Base-by-base conservation (phyloP, 1,140 invertebrate species). In the Cotesia glomerata region DNA sequence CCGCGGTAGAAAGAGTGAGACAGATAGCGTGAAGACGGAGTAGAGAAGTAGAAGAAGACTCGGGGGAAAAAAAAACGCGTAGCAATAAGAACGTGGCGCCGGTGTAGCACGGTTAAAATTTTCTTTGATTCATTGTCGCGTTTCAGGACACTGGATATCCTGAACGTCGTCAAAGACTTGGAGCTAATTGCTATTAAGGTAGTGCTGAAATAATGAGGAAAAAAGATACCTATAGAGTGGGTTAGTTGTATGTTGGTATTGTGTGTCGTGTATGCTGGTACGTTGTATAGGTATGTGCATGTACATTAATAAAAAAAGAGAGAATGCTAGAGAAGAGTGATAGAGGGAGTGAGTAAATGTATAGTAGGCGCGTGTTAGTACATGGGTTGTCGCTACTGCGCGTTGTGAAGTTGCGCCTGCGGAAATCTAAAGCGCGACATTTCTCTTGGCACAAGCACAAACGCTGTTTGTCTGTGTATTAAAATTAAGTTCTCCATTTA, bases 371-470 rank as follows among this genome's bases (percentile, higher is more conserved):
- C 16, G 49, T 45, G 63, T 51, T 49, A 51, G 59, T 62, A n/a
- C 13, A 32, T 35, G 26, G 11, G n/a, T 26, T 65, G 39, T 49
- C 39, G 63, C 18, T 16, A 36, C 16, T 65, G 63, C 16, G 65
- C 14, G 18, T 67, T 54, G 65, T 67, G 51, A 54, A 14, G 13
- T 64, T 54, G 32, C 51, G 39, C 49, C 56, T 65, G 71, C 56
- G 35, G 63, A 66, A 72, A 45, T 63, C 26, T 52, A n/a, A 67
- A 66, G 54, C 63, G 51, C 71, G 56, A 66, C 52, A 72, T 66
- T 66, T 66, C 35, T 61, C 13, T 39, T 66, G 61, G 62, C 68
- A 69, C 54, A 59, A 13, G 35, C 52, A 65, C 36, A 58, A 39
- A 58, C 34, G n/a, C 39, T 1, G 18, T 35, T 8, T 54, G n/a